These are phyloP conservation scores for Pogoniulus pusillus DNA, from an alignment of 2,797 vertebrate species.

Conservation along the genomic window DNA sequence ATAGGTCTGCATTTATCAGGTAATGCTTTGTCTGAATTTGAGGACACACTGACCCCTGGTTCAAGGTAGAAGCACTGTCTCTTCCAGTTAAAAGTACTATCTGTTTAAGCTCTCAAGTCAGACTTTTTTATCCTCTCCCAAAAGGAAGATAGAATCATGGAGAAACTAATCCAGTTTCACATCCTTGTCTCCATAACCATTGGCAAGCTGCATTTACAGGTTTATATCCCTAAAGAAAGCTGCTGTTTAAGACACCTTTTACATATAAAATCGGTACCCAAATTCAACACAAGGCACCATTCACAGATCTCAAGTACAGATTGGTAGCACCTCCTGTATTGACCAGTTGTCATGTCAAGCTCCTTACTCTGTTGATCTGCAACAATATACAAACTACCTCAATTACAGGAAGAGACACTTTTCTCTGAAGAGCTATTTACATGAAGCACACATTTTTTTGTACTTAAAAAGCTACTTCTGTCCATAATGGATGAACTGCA, in stretches of 20 bases:
- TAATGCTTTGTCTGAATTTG: neutral
- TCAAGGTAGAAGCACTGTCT: neutral
- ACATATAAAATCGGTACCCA: neutral
- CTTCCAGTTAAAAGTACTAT: neutral
- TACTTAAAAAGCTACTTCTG: constrained; percentile 9
- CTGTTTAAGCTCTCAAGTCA: neutral
- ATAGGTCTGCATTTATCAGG: neutral
- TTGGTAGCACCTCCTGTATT: neutral
- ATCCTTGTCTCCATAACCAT: neutral
- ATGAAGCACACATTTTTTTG: neutral
- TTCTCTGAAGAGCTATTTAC: constrained; percentile 9
- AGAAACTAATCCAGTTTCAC: neutral
- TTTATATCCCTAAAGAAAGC: neutral
- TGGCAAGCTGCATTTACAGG: neutral
- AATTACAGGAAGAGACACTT: neutral
- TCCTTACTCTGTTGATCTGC: neutral
- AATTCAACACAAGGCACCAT: neutral
- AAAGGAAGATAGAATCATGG: neutral
- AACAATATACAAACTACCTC: neutral
- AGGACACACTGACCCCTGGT: neutral
- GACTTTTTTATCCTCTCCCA: accelerated
- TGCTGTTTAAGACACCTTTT: constrained; percentile 12
- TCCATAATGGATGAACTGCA: neutral
- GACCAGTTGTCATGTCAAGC: neutral
- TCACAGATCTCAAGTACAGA: neutral